phyloP scores from a whole-genome alignment of 1,140 invertebrate genomes.

The Belonocnema kinseyi region DNA sequence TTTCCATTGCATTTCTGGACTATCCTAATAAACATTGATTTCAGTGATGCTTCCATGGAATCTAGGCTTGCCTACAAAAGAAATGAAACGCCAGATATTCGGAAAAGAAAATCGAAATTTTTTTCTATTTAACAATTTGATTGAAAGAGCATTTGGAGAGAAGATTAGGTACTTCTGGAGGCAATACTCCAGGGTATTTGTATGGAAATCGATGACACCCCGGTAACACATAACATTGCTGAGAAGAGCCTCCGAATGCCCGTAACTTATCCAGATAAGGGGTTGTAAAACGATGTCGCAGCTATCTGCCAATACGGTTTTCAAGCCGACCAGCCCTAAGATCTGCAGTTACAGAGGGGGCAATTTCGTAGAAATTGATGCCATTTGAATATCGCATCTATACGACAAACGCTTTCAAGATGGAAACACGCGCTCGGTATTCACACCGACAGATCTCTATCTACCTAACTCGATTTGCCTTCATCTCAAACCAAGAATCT shows the following conservation, averaged over 20 bases:
- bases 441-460: constrained; percentile 55
- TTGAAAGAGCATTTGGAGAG: neutral
- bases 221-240: constrained; percentile 47
- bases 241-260: constrained; percentile 56
- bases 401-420: constrained; percentile 51
- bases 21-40: too few species aligned
- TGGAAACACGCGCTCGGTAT: constrained; percentile 50
- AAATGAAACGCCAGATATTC: too few species aligned
- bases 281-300: constrained; percentile 71
- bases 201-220: constrained; percentile 68
- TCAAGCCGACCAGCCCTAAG: constrained; percentile 12
- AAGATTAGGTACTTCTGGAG: constrained; percentile 1
- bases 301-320: constrained; percentile 72
- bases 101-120: constrained; percentile 35
- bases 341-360: constrained; percentile 59
- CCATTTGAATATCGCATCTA: constrained; percentile 71
- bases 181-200: constrained; percentile 44
- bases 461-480: constrained; percentile 36
- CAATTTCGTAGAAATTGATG: constrained; percentile 72
- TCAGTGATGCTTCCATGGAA: too few species aligned
- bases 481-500: too few species aligned
- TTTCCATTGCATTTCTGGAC: too few species aligned
- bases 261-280: constrained; percentile 72
- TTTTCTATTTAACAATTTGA: constrained; percentile 55
- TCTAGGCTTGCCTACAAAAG: too few species aligned